These are phyloP conservation scores for Onychorhynchus coronatus DNA, from an alignment of 2,113 vertebrate genomes.

Conservation along the genomic window DNA sequence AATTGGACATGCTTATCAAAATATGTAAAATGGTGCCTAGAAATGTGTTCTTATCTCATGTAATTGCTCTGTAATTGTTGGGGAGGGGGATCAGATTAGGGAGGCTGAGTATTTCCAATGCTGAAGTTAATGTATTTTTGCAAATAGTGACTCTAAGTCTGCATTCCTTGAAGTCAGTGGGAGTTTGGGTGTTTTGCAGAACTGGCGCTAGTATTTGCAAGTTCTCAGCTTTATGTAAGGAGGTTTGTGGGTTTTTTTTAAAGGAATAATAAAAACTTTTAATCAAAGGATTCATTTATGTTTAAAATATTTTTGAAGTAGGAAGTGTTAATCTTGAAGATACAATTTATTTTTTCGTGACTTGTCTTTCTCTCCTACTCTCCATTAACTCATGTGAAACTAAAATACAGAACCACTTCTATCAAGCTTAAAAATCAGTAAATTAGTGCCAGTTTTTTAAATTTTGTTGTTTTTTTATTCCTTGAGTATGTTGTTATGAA, in stretches of 20 bases:
- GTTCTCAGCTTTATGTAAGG: background rate
- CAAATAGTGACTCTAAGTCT: background rate
- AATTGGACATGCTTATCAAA: constrained; percentile 14
- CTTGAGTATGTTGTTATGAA: background rate
- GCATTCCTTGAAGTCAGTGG: background rate
- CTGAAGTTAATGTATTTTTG: constrained; percentile 7
- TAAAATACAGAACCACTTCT: background rate
- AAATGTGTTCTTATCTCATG: constrained; percentile 27
- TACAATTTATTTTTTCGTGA: background rate
- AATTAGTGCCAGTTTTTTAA: background rate
- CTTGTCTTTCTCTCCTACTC: constrained; percentile 9
- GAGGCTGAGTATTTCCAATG: background rate
- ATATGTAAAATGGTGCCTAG: constrained; percentile 16
- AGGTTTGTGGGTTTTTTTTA: background rate
- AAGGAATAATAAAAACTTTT: background rate
- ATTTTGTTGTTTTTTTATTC: background rate
- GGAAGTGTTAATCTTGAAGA: background rate
- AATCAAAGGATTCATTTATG: constrained; percentile 12
- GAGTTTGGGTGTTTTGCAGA: background rate
- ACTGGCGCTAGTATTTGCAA: background rate
- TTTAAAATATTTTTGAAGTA: constrained; percentile 29
- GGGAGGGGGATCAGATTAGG: constrained; percentile 26
- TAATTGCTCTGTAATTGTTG: constrained; percentile 49
- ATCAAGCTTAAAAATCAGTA: background rate
- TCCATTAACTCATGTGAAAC: background rate